Evolutionary conservation across 2,797 vertebrate species (phyloP), one percentile per base, ranked within the genome.

Genomic region (Esox lucius): DNA sequence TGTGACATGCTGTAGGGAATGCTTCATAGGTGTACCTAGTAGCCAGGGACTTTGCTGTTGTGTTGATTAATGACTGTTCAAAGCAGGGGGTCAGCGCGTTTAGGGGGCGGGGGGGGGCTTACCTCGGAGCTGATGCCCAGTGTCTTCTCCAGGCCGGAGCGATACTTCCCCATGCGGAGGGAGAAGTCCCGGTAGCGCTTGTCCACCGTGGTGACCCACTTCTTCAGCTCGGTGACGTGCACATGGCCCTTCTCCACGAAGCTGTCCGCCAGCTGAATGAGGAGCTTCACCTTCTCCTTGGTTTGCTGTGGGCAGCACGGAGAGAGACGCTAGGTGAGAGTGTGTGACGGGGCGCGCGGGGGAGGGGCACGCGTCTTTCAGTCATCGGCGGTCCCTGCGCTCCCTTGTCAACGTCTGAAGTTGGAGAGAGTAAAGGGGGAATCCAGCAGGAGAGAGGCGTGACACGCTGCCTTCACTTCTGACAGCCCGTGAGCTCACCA

Each of bases 241-340:
- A 95, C 95, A 19, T 99, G 98, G 61, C 98, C 97, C 84, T 98
- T 98, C 87, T 99, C 97, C 88, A 99, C 96, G 87, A 99, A 96
- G 84, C 95, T 97, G 88, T 99, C 97, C 0, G 98, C 98, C 85
- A 99, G 85, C 86, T 98, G 97, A 91, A 99, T 98, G 85, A 99
- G 94, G 80, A 99, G 95, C 87, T 98, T 97, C 90, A 99, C 98
- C 88, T 98, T 98, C 87, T 99, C 98, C 91, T 98, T 98, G 17
- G 96, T 98, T 98, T 99, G 97, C 97, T 99, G 93, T 1, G 74
- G 56, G 22, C 22, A 13, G 56, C 56, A 84, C 61, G 75, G 42
- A 81, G n/a, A 39, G 33, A 68, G 66, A 68, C 12, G 19, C n/a
- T 5, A 9, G 5, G 62, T 33, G 13, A 31, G 31, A 33, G 62